A percentile compares a stretch with the other conserved stretches of the same genome.
phyloP scores from a whole-genome alignment of 2,113 vertebrate species.

The Megalops atlanticus region DNA sequence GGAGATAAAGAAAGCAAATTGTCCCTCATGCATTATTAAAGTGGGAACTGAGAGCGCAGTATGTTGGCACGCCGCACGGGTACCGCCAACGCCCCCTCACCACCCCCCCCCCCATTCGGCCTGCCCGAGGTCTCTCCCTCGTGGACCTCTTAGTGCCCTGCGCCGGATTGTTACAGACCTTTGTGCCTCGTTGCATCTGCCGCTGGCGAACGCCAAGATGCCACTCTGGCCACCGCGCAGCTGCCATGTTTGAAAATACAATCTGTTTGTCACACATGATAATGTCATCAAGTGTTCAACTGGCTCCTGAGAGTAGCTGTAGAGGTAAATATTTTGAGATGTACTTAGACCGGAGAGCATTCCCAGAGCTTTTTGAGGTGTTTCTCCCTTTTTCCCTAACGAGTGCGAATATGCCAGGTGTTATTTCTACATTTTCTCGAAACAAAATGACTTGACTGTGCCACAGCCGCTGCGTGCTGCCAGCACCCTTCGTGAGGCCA shows the following conservation, averaged over 20 bases:
- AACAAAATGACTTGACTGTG: conserved; percentile 47
- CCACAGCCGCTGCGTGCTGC: background rate
- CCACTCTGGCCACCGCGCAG: background rate
- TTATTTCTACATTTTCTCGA: conserved; percentile 55
- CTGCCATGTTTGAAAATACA: conserved; percentile 62
- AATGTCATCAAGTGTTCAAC: conserved; percentile 69
- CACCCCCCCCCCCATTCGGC: background rate
- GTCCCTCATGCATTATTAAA: conserved; percentile 19
- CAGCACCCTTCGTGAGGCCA: too few relatives aligned
- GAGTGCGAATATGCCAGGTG: conserved; percentile 52
- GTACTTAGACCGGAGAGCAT: conserved; percentile 53
- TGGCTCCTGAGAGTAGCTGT: conserved; percentile 63
- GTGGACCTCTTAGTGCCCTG: background rate
- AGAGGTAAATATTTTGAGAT: conserved; percentile 52
- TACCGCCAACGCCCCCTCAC: background rate
- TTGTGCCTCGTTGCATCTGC: background rate
- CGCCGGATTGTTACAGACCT: background rate
- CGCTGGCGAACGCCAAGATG: background rate
- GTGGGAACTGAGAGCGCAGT: background rate
- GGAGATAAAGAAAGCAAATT: conserved; percentile 22
- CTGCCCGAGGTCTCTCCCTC: background rate
- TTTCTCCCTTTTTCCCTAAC: conserved; percentile 42
- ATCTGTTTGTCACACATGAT: conserved; percentile 73
- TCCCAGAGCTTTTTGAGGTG: conserved; percentile 49
- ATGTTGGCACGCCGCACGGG: background rate